Evolutionary conservation across 2,888 invertebrate species (phyloP), one percentile per base, ranked within the genome.

Genomic region (Chelonus formosanus): DNA sequence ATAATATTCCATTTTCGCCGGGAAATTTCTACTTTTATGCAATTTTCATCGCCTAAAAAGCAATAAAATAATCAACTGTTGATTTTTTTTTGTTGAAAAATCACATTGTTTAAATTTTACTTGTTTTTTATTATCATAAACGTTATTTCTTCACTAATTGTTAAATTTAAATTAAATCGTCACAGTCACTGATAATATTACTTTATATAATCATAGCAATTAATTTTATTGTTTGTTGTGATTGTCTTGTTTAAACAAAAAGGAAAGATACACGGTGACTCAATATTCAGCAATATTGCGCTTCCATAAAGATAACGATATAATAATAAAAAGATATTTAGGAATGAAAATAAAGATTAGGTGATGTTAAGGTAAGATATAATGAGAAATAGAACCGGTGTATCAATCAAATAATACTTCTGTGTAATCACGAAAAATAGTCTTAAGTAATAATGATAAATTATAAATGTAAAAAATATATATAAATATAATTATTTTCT

Each of bases 11-110:
- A 62, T 43, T 56, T 66, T 68, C 20, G 43, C 45, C 43, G 65
- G 57, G 50, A 63, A 68, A 67, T 68, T 68, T 70, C 59, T 71
- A 68, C 65, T 67, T 67, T 61, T 50, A 4, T 53, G 54, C 48
- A 48, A 20, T 6, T 8, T 8, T n/a, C n/a, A 48, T 48, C 10
- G 48, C 31, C 35, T 55, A 8, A 55, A 8, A 40, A 7, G 31
- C 7, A 52, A 52, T 7, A 53, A 61, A n/a, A 3, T 10, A 4
- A 43, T 43, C n/a, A 6, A 56, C 10, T 10, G 10, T 55, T 40
- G 43, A 5, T 10, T 36, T 8, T 5, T 55, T 35, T 55, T 20
- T 40, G n/a, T 43, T 34, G 20, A 55, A 55, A 36, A 10, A 35
- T 55, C 20, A 20, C 20, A 20, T 20, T 20, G 20, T 20, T 20